Percentiles rank a stretch among this genome's conserved stretches.
These are phyloP conservation scores for Chlorocebus sabaeus DNA, from an alignment of 2,113 vertebrate species.

Conservation along the genomic window DNA sequence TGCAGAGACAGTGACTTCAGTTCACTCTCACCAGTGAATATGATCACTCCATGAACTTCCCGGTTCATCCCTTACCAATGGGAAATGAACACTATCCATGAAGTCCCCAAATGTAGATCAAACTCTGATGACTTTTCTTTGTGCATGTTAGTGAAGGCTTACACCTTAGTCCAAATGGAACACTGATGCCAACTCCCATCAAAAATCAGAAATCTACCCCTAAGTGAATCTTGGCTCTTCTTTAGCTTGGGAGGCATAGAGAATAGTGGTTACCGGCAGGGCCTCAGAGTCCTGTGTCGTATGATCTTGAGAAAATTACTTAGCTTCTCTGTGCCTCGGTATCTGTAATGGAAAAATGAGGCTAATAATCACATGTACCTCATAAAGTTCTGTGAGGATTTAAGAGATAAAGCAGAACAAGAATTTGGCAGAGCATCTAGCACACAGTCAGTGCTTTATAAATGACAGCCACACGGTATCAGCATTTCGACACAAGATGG, in stretches of 20 bases:
- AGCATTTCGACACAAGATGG: neutral
- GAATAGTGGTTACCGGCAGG: accelerated
- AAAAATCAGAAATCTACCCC: neutral
- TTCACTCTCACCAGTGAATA: neutral
- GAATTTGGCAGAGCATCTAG: neutral
- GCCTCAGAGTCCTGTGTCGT: neutral
- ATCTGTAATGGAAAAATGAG: neutral
- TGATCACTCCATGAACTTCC: neutral
- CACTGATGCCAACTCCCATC: neutral
- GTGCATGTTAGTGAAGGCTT: neutral
- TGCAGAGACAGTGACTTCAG: neutral
- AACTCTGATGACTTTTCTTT: neutral
- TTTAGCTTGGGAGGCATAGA: neutral
- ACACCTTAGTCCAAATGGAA: neutral
- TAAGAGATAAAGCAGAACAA: neutral
- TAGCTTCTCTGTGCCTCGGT: neutral
- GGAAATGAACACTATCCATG: neutral
- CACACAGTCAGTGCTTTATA: neutral
- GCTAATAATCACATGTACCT: neutral
- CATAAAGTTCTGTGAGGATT: neutral
- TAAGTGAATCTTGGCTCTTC: neutral
- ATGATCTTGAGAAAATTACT: neutral
- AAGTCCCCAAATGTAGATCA: neutral
- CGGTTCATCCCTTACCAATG: neutral
- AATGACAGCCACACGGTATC: accelerated